These are phyloP conservation scores for Eupithecia centaureata DNA, from an alignment of 2,888 invertebrate species.

Conservation along the genomic window DNA sequence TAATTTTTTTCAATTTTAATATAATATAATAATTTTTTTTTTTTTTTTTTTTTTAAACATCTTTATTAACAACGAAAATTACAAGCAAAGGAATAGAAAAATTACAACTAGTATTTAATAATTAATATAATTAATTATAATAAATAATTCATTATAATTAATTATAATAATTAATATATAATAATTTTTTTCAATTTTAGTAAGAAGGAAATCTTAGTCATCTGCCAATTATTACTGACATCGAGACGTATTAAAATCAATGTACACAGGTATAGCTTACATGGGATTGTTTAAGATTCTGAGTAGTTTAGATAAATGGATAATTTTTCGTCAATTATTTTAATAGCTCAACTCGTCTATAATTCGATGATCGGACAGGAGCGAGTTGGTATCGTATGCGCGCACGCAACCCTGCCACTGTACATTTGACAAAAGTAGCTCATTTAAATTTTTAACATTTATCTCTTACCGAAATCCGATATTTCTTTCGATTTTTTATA, in stretches of 20 bases:
- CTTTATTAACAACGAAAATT: too few relatives aligned
- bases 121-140: too few relatives aligned
- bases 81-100: too few relatives aligned
- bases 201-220: background rate
- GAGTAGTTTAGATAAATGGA: constrained; percentile 49
- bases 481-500: too few relatives aligned
- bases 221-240: background rate
- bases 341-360: constrained; percentile 59
- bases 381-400: constrained; percentile 46
- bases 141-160: too few relatives aligned
- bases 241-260: background rate
- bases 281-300: constrained; percentile 34
- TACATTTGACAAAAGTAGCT: constrained; percentile 16
- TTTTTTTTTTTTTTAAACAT: too few relatives aligned
- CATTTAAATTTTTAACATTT: background rate
- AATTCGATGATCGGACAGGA: constrained; percentile 60
- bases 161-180: too few relatives aligned
- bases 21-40: too few relatives aligned
- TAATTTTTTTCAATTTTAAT: too few relatives aligned
- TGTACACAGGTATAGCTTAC: constrained; percentile 18
- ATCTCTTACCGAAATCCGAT: too few relatives aligned
- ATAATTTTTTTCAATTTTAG: background rate
- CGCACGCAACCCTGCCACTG: constrained; percentile 53
- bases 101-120: too few relatives aligned
- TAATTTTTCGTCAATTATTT: constrained; percentile 63